Base-by-base conservation (phyloP, 2,797 vertebrate species). In the Sebastes variabilis region DNA sequence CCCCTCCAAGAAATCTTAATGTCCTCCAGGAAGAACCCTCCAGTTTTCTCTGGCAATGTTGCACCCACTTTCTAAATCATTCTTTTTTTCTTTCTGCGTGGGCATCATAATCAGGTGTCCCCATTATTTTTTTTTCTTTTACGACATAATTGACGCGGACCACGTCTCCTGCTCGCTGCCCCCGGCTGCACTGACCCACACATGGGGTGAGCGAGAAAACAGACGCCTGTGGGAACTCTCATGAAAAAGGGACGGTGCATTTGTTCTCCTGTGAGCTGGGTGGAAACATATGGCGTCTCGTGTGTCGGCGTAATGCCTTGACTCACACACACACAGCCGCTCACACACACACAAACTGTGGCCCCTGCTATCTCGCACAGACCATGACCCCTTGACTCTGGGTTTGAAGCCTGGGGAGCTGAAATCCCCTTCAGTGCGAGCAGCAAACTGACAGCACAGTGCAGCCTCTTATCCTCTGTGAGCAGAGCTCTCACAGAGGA, bases 201-300 rank as follows among this genome's bases (percentile, higher is more conserved):
- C 66, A 66, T 3, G 27, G 83, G 64, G 22, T 64, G 66, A 91
- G 82, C 32, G 85, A 88, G 76, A 87, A 89, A 90, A 83, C 88
- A 91, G 89, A 88, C 73, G 52, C 72, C 78, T 84, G 83, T 81
- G 78, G 86, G 88, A 89, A 67, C 72, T 54, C 42, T 85, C 32
- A 12, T 69, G 81, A 81, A 82, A 70, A 62, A 82, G 75, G 84
- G 84, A 86, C 55, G 20, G 75, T 27, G 34, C 81, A 86, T 92
- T 92, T 91, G 87, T 87, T 92, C 80, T 89, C 82, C 56, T 10
- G 76, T 22, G 58, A 72, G 77, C 80, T 84, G 85, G 81, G 81
- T 79, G 92, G 90, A 93, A 92, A 92, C 90, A 91, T 55, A 89
- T 90, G 90, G 85, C 66, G 52, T 90, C 90, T 93, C 49, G 64